A percentile compares a stretch with the other conserved stretches of the same genome.
Evolutionary conservation across 2,797 vertebrate genomes (phyloP).

Genomic region (Helarctos malayanus): DNA sequence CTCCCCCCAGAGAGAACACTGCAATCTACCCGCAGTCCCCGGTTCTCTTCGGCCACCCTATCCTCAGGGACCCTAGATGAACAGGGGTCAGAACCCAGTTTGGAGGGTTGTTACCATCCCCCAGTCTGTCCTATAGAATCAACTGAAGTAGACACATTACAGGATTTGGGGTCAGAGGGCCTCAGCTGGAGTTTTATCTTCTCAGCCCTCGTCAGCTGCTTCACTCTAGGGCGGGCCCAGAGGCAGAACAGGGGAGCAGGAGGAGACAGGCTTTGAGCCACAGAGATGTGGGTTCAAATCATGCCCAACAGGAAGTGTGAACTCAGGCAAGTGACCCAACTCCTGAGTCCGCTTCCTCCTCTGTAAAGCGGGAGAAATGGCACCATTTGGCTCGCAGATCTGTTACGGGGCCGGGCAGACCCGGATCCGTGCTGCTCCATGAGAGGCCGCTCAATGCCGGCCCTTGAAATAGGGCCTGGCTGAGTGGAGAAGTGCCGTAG

Average conservation of each 20-base stretch:
- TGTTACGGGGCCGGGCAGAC: neutral
- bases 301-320: neutral
- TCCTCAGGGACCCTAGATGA: neutral
- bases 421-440: neutral
- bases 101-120: neutral
- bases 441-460: neutral
- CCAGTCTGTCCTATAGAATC: neutral
- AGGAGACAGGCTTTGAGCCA: neutral
- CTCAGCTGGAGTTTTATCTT: neutral
- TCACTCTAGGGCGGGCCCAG: neutral
- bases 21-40: too few species aligned
- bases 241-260: neutral
- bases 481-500: rapidly evolving
- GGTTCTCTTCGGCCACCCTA: neutral
- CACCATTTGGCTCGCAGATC: neutral
- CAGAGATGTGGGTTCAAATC: neutral
- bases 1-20: neutral
- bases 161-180: neutral
- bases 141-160: neutral
- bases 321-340: neutral
- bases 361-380: neutral
- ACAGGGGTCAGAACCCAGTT: neutral
- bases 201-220: neutral
- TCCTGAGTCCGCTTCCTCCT: neutral
- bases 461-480: rapidly evolving